Conservation (phyloP, 2,888 invertebrate genomes). For the Lamproptera curius region DNA sequence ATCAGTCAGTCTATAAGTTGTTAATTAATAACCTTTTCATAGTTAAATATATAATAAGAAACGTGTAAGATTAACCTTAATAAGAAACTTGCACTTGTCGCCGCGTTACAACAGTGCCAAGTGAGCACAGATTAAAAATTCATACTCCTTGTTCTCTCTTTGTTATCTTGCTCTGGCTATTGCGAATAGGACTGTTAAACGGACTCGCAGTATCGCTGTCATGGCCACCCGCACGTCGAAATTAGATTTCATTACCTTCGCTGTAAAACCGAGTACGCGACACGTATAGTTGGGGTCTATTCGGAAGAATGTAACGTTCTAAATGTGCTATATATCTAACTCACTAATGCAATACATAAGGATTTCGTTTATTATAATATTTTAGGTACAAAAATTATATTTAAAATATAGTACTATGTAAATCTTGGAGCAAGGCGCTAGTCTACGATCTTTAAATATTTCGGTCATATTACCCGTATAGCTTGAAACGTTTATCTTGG, state of each 20-base stretch:
- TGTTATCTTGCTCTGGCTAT: slow-evolving; percentile 10
- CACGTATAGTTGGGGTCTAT: too few relatives aligned
- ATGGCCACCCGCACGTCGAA: slow-evolving; percentile 54
- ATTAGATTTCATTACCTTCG: slow-evolving; percentile 60
- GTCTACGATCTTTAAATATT: too few relatives aligned
- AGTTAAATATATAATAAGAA: too few relatives aligned
- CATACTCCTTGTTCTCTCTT: slow-evolving; percentile 12
- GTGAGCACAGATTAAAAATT: slow-evolving; percentile 12
- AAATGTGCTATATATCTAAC: too few relatives aligned
- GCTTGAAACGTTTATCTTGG: too few relatives aligned
- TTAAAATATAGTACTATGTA: not conserved
- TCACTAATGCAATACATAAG: too few relatives aligned
- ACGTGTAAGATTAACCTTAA: slow-evolving; percentile 4
- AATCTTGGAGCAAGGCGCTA: too few relatives aligned
- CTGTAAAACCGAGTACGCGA: slow-evolving; percentile 39
- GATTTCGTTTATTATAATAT: too few relatives aligned
- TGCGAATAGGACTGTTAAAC: slow-evolving; percentile 26
- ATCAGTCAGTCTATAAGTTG: too few relatives aligned
- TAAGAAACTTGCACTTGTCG: slow-evolving; percentile 9
- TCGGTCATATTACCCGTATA: too few relatives aligned
- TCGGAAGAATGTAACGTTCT: too few relatives aligned
- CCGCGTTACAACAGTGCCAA: slow-evolving; percentile 2
- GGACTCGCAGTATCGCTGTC: slow-evolving; percentile 44
- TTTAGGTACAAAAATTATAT: not conserved
- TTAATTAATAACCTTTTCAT: too few relatives aligned